These are phyloP conservation scores for Xenotilapia leptura DNA, from an alignment of 2,113 vertebrate species.

Conservation along the genomic window DNA sequence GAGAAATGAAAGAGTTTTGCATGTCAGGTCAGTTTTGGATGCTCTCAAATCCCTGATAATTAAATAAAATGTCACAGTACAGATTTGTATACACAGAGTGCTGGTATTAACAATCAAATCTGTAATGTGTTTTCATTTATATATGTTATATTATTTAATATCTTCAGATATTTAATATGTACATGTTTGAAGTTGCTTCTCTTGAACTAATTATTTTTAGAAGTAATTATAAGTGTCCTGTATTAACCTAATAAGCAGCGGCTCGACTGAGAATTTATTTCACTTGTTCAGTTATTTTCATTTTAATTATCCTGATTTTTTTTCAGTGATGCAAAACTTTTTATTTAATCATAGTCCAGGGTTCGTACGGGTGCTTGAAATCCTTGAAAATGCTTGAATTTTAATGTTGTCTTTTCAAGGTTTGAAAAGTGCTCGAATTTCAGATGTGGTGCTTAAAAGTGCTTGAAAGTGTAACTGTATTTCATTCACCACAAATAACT, in stretches of 20 bases:
- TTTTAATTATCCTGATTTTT: neutral
- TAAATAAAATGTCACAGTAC: neutral
- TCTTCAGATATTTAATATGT: neutral
- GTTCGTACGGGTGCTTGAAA: no score
- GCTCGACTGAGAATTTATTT: neutral
- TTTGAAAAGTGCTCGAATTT: no score
- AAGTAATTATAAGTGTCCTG: neutral
- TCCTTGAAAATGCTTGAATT: no score
- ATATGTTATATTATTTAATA: neutral
- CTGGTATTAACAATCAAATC: neutral
- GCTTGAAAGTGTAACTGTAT: no score
- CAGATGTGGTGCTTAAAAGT: no score
- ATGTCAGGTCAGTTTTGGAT: neutral
- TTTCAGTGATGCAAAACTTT: neutral
- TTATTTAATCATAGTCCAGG: neutral
- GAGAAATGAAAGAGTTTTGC: neutral
- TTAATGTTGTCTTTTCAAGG: no score
- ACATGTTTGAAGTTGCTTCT: neutral
- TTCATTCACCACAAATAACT: no score
- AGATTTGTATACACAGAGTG: accelerated
- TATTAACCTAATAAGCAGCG: neutral
- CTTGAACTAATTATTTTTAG: neutral
- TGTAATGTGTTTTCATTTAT: neutral
- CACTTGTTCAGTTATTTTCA: neutral
- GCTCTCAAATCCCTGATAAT: neutral